phyloP scores from a whole-genome alignment of 2,113 vertebrate genomes.

The Tachycineta bicolor region DNA sequence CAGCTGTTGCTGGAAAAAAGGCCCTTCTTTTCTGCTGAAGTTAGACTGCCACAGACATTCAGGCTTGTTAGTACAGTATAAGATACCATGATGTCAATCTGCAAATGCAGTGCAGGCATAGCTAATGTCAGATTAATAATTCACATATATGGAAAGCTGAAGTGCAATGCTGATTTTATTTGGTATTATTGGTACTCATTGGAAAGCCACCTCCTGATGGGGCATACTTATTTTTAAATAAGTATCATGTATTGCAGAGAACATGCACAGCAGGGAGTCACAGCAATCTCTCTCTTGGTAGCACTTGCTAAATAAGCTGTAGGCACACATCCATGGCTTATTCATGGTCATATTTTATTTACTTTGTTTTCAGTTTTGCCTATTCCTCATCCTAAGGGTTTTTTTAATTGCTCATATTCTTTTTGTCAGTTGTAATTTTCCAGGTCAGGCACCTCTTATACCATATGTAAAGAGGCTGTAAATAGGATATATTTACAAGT shows the following conservation, averaged over 20 bases:
- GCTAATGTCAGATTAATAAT: neutral
- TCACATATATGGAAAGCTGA: neutral
- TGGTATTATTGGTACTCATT: neutral
- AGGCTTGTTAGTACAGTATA: neutral
- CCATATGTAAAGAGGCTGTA: neutral
- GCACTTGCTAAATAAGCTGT: neutral
- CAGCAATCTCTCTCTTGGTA: neutral
- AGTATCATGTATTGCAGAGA: neutral
- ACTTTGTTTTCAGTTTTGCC: constrained; percentile 9
- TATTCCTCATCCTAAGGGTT: neutral
- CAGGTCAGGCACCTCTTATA: neutral
- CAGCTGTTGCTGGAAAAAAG: neutral
- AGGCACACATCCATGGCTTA: neutral
- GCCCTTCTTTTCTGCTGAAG: neutral
- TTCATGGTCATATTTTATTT: constrained; percentile 37
- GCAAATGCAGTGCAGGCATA: neutral
- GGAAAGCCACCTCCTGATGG: constrained; percentile 15
- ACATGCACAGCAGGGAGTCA: constrained; percentile 1
- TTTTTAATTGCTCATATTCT: constrained; percentile 1
- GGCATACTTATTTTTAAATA: constrained; percentile 9
- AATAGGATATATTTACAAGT: neutral
- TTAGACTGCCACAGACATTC: neutral
- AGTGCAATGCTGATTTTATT: neutral
- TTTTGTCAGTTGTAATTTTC: neutral
- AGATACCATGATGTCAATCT: neutral